Conservation (phyloP, 2,797 vertebrate species). For the Tolypeutes matacus region DNA sequence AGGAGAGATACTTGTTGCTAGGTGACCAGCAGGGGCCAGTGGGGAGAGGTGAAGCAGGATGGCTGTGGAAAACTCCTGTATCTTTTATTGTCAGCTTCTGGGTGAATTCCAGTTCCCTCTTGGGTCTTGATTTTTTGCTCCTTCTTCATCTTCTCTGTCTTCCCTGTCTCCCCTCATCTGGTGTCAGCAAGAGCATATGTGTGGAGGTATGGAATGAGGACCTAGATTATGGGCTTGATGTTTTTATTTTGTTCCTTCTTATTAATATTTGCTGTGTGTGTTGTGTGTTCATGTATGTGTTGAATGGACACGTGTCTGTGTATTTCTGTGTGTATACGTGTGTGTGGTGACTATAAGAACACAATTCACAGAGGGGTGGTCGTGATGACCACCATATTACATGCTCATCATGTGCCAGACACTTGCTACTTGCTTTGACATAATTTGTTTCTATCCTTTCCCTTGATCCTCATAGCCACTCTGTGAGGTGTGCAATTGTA, state of each 20-base stretch:
- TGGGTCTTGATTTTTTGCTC: too few relatives aligned
- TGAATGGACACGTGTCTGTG: background rate
- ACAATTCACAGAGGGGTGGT: background rate
- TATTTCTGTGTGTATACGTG: background rate
- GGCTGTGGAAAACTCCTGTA: background rate
- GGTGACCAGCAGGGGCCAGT: conserved; percentile 61
- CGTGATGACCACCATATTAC: fast-evolving
- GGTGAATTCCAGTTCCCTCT: background rate
- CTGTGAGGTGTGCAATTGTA: background rate
- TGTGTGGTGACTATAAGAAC: background rate
- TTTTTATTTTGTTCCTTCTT: conserved; percentile 15
- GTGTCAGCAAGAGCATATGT: background rate
- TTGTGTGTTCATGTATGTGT: background rate
- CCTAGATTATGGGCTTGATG: background rate
- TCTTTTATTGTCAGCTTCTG: conserved; percentile 19
- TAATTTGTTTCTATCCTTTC: background rate
- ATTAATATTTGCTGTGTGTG: background rate
- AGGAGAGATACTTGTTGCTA: conserved; percentile 72
- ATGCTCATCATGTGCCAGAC: background rate
- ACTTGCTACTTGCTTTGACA: background rate
- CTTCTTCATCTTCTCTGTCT: too few relatives aligned
- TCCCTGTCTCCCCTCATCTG: background rate
- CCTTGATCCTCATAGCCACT: background rate
- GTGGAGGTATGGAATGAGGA: background rate
- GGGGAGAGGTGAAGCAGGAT: conserved; percentile 11